Conservation (phyloP, 2,797 vertebrate species). For the Urophycis tenuis region DNA sequence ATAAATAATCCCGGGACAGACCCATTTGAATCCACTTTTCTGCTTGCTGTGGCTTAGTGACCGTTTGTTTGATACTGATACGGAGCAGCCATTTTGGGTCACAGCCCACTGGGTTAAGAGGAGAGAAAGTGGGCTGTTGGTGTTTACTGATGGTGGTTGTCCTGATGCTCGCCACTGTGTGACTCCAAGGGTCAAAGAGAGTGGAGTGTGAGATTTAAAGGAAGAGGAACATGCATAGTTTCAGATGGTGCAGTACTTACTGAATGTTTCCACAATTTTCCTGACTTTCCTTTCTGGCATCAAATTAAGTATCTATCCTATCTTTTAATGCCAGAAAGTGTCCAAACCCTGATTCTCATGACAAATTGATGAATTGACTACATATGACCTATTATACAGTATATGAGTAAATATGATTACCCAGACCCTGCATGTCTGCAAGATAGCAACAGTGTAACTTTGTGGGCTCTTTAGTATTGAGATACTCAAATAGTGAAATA, state of each 20-base stretch:
- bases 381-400: neutral
- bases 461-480: neutral
- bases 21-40: neutral
- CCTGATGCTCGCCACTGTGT: neutral
- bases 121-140: neutral
- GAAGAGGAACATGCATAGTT: too few relatives aligned
- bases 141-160: neutral
- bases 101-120: neutral
- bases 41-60: neutral
- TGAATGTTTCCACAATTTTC: neutral
- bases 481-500: neutral
- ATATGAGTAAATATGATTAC: neutral
- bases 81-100: neutral
- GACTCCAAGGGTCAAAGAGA: too few relatives aligned
- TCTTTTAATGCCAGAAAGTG: neutral
- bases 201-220: neutral
- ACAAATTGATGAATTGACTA: neutral
- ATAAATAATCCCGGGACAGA: conserved; percentile 30
- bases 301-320: neutral
- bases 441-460: neutral
- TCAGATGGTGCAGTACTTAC: neutral
- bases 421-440: neutral
- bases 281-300: neutral
- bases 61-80: neutral
- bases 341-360: neutral